Conservation (phyloP, 2,888 invertebrate genomes). For the Choreutis nemorana region DNA sequence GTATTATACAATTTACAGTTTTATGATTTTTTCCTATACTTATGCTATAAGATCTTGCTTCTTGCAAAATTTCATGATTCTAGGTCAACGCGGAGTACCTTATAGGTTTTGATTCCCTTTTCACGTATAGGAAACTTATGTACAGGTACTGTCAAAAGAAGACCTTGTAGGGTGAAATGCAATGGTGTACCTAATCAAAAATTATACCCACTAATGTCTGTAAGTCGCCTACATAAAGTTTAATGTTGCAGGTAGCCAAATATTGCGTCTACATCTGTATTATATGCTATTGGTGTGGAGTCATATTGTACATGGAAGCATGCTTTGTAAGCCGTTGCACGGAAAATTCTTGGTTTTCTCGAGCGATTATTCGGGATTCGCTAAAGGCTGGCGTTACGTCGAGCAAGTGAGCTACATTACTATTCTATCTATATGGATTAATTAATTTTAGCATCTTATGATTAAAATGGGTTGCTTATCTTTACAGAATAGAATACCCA, state of each 20-base stretch:
- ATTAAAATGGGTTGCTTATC: too few relatives aligned
- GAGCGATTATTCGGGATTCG: slow-evolving; percentile 32
- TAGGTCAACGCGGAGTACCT: too few relatives aligned
- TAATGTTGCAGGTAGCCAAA: slow-evolving; percentile 43
- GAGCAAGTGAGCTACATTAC: slow-evolving; percentile 23
- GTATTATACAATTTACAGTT: too few relatives aligned
- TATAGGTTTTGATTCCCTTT: too few relatives aligned
- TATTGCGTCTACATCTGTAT: slow-evolving; percentile 50
- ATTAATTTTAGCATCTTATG: slow-evolving; percentile 1
- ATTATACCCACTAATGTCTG: too few relatives aligned
- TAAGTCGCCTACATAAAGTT: too few relatives aligned
- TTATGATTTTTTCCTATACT: too few relatives aligned
- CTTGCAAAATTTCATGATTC: too few relatives aligned
- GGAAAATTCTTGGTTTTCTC: slow-evolving; percentile 55
- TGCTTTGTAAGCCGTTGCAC: slow-evolving; percentile 56
- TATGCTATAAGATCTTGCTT: neutral
- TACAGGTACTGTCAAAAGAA: too few relatives aligned
- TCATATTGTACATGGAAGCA: slow-evolving; percentile 56
- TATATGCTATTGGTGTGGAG: slow-evolving; percentile 59
- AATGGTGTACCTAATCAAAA: too few relatives aligned
- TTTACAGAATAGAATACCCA: slow-evolving; percentile 36
- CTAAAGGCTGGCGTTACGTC: slow-evolving; percentile 13
- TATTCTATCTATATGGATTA: neutral
- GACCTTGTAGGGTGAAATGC: too few relatives aligned
- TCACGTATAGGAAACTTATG: too few relatives aligned